These are phyloP conservation scores for Podotricha telesiphe DNA, from an alignment of 2,888 invertebrate species.

Conservation along the genomic window DNA sequence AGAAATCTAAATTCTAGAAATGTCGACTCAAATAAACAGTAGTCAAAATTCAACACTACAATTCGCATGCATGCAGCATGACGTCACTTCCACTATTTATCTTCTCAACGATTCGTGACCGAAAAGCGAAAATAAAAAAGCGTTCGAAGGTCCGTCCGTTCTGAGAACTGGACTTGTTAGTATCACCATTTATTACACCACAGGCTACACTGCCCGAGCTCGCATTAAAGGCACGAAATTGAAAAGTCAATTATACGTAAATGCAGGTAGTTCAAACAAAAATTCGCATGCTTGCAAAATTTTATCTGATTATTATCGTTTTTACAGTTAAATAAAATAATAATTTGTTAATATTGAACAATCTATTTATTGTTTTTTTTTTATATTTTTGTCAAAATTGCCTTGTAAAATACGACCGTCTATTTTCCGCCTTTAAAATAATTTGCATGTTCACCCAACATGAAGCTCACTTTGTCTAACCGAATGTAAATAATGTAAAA, in stretches of 20 bases:
- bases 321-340: background rate
- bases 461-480: background rate
- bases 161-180: constrained; percentile 74
- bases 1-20: background rate
- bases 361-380: background rate
- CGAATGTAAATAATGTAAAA: background rate
- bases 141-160: constrained; percentile 61
- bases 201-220: constrained; percentile 51
- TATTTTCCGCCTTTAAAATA: no score
- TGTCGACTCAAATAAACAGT: constrained; percentile 10
- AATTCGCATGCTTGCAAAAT: constrained; percentile 2
- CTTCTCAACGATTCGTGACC: constrained; percentile 73
- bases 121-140: constrained; percentile 51
- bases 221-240: constrained; percentile 42
- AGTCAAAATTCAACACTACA: constrained; percentile 15
- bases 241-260: constrained; percentile 43
- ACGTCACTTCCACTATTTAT: constrained; percentile 75
- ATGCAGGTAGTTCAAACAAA: constrained; percentile 31
- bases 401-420: no score
- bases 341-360: background rate
- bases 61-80: constrained; percentile 52
- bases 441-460: no score
- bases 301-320: constrained; percentile 5
- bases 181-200: constrained; percentile 77
- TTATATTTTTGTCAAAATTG: background rate